Base-by-base conservation (phyloP, 2,888 invertebrate genomes). In the Chloroclysta siterata region DNA sequence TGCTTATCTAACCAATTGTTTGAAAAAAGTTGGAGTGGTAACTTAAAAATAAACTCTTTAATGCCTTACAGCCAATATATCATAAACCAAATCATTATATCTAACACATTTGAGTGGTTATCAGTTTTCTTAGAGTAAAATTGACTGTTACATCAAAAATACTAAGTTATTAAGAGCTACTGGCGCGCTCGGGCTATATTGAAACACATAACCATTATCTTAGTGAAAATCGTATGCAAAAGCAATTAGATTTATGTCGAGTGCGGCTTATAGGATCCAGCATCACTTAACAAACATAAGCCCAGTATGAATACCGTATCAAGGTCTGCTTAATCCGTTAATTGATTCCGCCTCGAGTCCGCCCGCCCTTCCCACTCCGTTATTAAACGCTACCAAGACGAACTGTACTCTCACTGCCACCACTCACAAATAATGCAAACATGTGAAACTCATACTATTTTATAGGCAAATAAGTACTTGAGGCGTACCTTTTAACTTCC, bases 281-380 rank as follows among this genome's bases (percentile, higher is more conserved):
- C n/a, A 28, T 7, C 39, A 53, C 46, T 53, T 60, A 50, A 44
- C 65, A 57, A 57, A 58, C 65, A 65, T 52, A 50, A 55, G 48
- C 54, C 59, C 46, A 42, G 66, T 60, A 61, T 68, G 66, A 68
- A 65, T 68, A 69, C 48, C 15, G 51, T 52, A 69, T 65, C 59
- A 56, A 68, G 55, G 48, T 55, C 60, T 64, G 54, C 60, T 48
- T 65, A 65, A 66, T 66, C 60, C 60, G 57, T 42, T 66, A 67
- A 71, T 67, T 63, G 66, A 67, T 63, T 63, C 65, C 65, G 52
- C 56, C 63, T 58, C 42, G 57, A 41, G 54, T 51, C 58, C 42
- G 58, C 58, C 59, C 59, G 41, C 53, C 41, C 52, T 44, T 48
- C 60, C 47, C 53, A 50, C 60, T 64, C 51, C 48, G 47, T 64